phyloP scores from a whole-genome alignment of 2,797 vertebrate genomes.

The Graptemys geographica region DNA sequence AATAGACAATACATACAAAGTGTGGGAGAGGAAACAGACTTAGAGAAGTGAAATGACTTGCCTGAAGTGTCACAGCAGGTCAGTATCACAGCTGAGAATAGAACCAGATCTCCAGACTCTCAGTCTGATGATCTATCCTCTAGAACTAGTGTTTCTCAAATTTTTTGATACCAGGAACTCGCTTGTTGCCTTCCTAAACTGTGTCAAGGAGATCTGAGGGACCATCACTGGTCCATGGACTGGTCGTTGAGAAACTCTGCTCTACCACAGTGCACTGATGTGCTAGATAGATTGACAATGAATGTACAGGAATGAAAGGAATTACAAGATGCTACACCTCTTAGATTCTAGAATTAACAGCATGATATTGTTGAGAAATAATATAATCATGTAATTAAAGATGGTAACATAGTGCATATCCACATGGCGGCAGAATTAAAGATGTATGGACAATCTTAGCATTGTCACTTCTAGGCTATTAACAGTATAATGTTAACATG shows the following conservation, averaged over 20 bases:
- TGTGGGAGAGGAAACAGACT: not conserved
- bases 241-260: not conserved
- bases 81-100: not conserved
- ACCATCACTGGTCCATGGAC: not conserved
- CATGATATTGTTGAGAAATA: not conserved
- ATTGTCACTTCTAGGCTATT: not conserved
- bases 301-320: not conserved
- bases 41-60: not conserved
- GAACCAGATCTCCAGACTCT: not conserved
- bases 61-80: not conserved
- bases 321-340: not conserved
- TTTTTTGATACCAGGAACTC: not conserved
- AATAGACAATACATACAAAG: not conserved
- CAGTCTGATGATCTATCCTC: not conserved
- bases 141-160: rapidly evolving
- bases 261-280: rapidly evolving
- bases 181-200: not conserved
- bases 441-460: not conserved
- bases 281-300: rapidly evolving
- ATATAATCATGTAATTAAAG: not conserved
- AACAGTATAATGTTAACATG: not conserved
- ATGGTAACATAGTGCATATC: not conserved
- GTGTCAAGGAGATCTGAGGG: not conserved
- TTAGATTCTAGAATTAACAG: not conserved
- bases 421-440: not conserved